phyloP scores from a whole-genome alignment of 2,888 invertebrate species.

The Taphrorychus bicolor region DNA sequence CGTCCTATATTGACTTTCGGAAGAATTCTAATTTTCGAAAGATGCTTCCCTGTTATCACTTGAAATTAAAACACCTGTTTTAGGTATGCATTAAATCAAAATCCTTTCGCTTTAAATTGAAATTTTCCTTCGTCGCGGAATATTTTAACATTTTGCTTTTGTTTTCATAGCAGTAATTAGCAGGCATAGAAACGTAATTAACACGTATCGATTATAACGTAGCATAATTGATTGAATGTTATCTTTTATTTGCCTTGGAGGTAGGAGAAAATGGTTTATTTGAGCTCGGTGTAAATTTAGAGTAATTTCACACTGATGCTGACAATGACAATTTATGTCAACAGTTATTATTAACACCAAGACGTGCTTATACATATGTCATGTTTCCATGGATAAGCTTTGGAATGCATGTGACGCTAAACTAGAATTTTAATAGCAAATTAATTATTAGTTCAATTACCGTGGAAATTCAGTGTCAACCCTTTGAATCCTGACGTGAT shows the following conservation, averaged over 20 bases:
- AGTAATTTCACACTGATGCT: too few relatives aligned
- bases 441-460: background rate
- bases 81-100: background rate
- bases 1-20: background rate
- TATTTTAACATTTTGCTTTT: background rate
- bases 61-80: background rate
- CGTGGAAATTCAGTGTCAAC: background rate
- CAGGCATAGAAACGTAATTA: background rate
- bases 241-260: background rate
- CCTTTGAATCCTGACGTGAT: background rate
- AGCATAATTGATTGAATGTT: background rate
- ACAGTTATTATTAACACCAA: too few relatives aligned
- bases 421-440: background rate
- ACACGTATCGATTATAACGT: background rate
- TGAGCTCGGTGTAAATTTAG: too few relatives aligned
- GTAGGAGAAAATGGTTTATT: too few relatives aligned
- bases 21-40: background rate
- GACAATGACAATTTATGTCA: too few relatives aligned
- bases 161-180: background rate
- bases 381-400: background rate
- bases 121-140: background rate
- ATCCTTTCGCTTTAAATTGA: background rate
- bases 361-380: too few relatives aligned
- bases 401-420: background rate
- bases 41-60: background rate